phyloP scores from a whole-genome alignment of 2,888 invertebrate genomes.

The Pammene aurita region DNA sequence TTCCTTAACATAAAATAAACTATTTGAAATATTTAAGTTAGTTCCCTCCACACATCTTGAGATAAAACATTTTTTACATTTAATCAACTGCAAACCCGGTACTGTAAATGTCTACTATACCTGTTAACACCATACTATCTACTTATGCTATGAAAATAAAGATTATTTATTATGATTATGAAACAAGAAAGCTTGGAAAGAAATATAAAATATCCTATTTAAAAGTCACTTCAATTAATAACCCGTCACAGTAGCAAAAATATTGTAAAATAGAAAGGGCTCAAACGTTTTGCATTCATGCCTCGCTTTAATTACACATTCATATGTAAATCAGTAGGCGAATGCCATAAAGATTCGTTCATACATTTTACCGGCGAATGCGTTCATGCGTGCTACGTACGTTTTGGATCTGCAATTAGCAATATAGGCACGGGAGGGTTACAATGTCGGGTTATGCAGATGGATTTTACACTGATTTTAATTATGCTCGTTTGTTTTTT shows the following conservation, averaged over 20 bases:
- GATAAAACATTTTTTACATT: too few relatives aligned
- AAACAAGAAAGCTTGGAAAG: neutral
- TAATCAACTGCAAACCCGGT: too few relatives aligned
- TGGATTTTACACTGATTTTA: slow-evolving; percentile 36
- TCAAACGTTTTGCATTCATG: slow-evolving; percentile 70
- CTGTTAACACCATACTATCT: too few relatives aligned
- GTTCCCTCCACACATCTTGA: too few relatives aligned
- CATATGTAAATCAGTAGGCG: slow-evolving; percentile 79
- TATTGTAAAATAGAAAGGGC: slow-evolving; percentile 49
- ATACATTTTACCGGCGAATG: slow-evolving; percentile 68
- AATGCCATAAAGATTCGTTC: slow-evolving; percentile 77
- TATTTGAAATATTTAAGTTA: too few relatives aligned
- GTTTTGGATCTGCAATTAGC: slow-evolving; percentile 77
- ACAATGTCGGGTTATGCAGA: slow-evolving; percentile 54
- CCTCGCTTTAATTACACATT: slow-evolving; percentile 80
- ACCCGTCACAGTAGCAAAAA: slow-evolving; percentile 45
- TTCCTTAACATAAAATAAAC: too few relatives aligned
- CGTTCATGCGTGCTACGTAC: slow-evolving; percentile 75
- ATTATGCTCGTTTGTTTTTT: slow-evolving; percentile 32
- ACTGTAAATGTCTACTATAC: too few relatives aligned
- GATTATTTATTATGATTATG: too few relatives aligned
- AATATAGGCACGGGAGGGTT: slow-evolving; percentile 66
- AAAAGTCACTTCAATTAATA: slow-evolving; percentile 21
- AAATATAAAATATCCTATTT: neutral
- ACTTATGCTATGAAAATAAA: too few relatives aligned